Percentiles rank a stretch among this genome's conserved stretches.
Conservation (phyloP, 2,797 vertebrate genomes). For the Melanogrammus aeglefinus region DNA sequence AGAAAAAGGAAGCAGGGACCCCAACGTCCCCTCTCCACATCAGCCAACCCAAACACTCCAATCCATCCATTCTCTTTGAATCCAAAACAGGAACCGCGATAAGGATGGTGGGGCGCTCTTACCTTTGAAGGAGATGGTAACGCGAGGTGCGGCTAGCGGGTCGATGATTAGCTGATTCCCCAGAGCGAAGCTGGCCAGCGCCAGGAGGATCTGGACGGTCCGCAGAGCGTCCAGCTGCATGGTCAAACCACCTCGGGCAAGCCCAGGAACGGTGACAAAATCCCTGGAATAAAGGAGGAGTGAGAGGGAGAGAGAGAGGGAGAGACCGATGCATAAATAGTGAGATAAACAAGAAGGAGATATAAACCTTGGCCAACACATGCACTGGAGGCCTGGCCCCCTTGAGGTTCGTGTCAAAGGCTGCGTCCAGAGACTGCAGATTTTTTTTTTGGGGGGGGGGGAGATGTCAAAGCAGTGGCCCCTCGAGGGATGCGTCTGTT, state of each 20-base stretch:
- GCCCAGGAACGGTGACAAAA: conserved; percentile 30
- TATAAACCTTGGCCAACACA: neutral
- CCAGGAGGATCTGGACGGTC: conserved; percentile 65
- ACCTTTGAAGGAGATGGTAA: conserved; percentile 81
- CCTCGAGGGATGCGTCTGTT: conserved; percentile 40
- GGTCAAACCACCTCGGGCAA: conserved; percentile 47
- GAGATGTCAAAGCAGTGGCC: conserved; percentile 28
- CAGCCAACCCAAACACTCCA: neutral
- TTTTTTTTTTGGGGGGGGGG: neutral
- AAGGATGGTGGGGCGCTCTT: conserved; percentile 25
- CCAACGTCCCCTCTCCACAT: neutral
- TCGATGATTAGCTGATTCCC: conserved; percentile 63
- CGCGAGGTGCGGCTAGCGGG: conserved; percentile 69
- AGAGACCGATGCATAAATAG: conserved; percentile 13
- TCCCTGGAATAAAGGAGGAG: conserved; percentile 51
- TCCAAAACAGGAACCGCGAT: neutral
- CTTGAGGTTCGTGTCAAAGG: neutral
- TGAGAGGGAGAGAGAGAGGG: conserved; percentile 11
- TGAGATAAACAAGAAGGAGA: neutral
- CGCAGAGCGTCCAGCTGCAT: conserved; percentile 70
- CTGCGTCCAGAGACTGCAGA: neutral
- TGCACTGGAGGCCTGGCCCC: neutral
- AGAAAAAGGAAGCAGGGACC: neutral
- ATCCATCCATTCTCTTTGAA: neutral
- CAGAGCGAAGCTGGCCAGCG: conserved; percentile 52